phyloP scores from a whole-genome alignment of 2,888 invertebrate genomes.

The Calephelis perditalis region DNA sequence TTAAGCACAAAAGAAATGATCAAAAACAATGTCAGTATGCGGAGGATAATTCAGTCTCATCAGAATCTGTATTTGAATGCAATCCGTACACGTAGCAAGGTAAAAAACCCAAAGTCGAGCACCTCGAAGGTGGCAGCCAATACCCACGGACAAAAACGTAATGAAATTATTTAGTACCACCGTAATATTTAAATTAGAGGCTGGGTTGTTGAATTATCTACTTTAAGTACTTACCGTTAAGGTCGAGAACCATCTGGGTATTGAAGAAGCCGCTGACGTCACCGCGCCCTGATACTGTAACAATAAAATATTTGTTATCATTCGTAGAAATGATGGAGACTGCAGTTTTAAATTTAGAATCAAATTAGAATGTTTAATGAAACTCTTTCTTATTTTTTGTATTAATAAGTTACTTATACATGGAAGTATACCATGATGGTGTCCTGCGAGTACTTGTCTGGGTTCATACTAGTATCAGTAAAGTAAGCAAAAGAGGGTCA shows the following conservation, averaged over 20 bases:
- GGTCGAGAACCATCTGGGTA: conserved; percentile 73
- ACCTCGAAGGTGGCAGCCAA: conserved; percentile 20
- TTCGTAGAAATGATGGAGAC: conserved; percentile 6
- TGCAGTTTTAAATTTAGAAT: too few relatives aligned
- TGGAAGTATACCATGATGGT: too few relatives aligned
- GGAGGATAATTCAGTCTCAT: too few relatives aligned
- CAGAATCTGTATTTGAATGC: conserved; percentile 12
- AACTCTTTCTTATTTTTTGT: too few relatives aligned
- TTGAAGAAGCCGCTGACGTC: conserved; percentile 71
- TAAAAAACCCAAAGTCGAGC: conserved; percentile 10
- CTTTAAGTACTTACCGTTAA: conserved; percentile 58
- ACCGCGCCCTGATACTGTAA: conserved; percentile 71
- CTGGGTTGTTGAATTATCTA: conserved; percentile 23
- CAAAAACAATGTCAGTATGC: too few relatives aligned
- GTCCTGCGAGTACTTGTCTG: too few relatives aligned
- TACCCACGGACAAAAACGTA: conserved; percentile 38
- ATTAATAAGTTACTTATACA: too few relatives aligned
- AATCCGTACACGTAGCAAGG: conserved; percentile 16
- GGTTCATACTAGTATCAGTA: too few relatives aligned
- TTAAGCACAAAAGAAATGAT: too few relatives aligned
- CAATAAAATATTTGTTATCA: conserved; percentile 44
- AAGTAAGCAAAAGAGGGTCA: too few relatives aligned
- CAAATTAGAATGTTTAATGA: too few relatives aligned
- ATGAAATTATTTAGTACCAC: conserved; percentile 42
- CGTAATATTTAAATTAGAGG: conserved; percentile 40